Evolutionary conservation across 2,797 vertebrate genomes (phyloP).

Genomic region (Antrozous pallidus): DNA sequence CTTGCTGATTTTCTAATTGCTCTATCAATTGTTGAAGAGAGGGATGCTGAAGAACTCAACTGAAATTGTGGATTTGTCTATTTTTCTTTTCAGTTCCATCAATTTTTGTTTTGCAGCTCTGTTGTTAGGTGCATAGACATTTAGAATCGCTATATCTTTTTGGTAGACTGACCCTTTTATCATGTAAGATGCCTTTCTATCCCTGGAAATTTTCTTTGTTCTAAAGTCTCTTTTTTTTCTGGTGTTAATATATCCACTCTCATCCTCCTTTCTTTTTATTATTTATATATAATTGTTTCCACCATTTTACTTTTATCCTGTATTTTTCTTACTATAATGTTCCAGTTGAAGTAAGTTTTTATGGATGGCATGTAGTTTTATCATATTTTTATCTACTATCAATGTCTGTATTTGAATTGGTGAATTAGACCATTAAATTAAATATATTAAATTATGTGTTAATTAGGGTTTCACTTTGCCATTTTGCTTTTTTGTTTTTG

Average conservation of each 20-base stretch:
- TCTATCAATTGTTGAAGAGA: background rate
- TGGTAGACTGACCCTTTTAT: background rate
- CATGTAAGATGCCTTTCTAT: background rate
- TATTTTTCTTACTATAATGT: background rate
- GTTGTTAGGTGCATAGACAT: background rate
- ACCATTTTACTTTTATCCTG: background rate
- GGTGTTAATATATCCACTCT: background rate
- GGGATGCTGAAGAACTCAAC: background rate
- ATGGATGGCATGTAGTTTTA: background rate
- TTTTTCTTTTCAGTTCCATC: background rate
- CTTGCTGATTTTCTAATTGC: background rate
- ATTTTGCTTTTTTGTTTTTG: background rate
- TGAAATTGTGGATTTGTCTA: background rate
- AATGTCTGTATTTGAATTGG: constrained; percentile 10
- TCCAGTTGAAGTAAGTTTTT: constrained; percentile 7
- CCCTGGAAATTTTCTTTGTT: background rate
- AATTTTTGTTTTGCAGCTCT: background rate
- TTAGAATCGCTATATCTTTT: background rate
- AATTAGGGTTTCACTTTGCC: background rate
- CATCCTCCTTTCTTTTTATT: background rate
- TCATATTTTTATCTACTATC: background rate
- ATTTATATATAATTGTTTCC: background rate
- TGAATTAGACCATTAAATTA: background rate
- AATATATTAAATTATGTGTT: background rate
- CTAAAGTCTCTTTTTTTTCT: constrained; percentile 4